Conservation (phyloP, 2,888 invertebrate species). For the Cryptocephalus primarius region DNA sequence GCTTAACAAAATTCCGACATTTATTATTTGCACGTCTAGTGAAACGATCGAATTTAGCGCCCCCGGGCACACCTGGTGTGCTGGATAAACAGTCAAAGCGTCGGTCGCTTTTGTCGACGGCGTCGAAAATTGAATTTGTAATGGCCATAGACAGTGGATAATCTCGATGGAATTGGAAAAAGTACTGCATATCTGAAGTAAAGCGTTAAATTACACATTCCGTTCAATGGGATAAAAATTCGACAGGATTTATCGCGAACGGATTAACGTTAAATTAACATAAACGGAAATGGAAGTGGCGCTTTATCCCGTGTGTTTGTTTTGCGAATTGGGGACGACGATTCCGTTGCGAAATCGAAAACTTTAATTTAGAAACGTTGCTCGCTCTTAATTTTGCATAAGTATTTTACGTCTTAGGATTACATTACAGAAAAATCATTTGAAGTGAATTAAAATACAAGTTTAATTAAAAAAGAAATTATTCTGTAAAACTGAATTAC, state of each 20-base stretch:
- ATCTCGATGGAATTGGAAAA: background rate
- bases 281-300: conserved; percentile 9
- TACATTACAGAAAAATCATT: too few relatives aligned
- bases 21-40: background rate
- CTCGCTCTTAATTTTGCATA: too few relatives aligned
- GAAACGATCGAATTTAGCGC: background rate
- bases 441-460: too few relatives aligned
- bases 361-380: too few relatives aligned
- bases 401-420: too few relatives aligned
- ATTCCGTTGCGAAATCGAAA: too few relatives aligned
- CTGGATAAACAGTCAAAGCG: conserved; percentile 4
- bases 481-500: too few relatives aligned
- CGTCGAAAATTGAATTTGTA: conserved; percentile 17
- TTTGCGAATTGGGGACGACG: too few relatives aligned
- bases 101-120: conserved; percentile 4
- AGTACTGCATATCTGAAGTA: conserved; percentile 8
- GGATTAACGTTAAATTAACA: conserved; percentile 13
- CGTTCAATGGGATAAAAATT: conserved; percentile 6
- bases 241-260: conserved; percentile 5
- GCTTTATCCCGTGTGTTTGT: background rate
- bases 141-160: conserved; percentile 11
- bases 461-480: too few relatives aligned
- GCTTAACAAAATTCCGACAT: conserved; percentile 1
- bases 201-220: conserved; percentile 11
- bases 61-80: background rate